phyloP scores from a whole-genome alignment of 2,113 vertebrate genomes.

The Tachysurus fulvidraco region DNA sequence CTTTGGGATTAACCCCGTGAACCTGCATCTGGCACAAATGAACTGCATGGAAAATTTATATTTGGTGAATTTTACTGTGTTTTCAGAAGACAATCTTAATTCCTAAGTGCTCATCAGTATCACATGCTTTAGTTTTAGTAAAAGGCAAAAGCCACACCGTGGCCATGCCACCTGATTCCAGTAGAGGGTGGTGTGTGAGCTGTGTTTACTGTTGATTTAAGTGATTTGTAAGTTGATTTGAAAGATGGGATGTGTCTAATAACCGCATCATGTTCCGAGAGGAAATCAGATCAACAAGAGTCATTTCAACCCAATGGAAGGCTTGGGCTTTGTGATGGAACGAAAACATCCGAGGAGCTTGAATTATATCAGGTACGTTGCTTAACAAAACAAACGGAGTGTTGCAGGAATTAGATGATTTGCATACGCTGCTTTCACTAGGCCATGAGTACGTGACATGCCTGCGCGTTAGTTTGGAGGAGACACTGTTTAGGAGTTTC shows the following conservation, averaged over 20 bases:
- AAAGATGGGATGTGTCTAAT: not conserved
- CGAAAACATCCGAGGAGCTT: not conserved
- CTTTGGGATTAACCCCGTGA: not conserved
- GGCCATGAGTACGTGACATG: not conserved
- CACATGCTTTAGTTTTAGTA: not conserved
- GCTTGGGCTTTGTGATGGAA: not conserved
- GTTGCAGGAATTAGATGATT: not conserved
- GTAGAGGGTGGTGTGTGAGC: conserved; percentile 39
- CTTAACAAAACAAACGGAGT: not conserved
- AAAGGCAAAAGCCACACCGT: not conserved
- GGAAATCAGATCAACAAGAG: not conserved
- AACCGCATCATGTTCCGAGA: not conserved
- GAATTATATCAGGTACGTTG: not conserved
- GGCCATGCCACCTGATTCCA: conserved; percentile 8
- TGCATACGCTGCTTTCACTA: conserved; percentile 14
- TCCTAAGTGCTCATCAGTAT: not conserved
- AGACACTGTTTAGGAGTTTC: not conserved
- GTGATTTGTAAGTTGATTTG: not conserved
- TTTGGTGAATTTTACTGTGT: not conserved
- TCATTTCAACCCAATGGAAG: not conserved
- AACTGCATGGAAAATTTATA: too few relatives aligned
- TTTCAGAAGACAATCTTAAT: not conserved
- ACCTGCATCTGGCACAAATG: not conserved
- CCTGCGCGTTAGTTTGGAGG: not conserved
- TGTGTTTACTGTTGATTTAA: not conserved